Base-by-base conservation (phyloP, 2,888 invertebrate species). In the Pollenia griseotomentosa region DNA sequence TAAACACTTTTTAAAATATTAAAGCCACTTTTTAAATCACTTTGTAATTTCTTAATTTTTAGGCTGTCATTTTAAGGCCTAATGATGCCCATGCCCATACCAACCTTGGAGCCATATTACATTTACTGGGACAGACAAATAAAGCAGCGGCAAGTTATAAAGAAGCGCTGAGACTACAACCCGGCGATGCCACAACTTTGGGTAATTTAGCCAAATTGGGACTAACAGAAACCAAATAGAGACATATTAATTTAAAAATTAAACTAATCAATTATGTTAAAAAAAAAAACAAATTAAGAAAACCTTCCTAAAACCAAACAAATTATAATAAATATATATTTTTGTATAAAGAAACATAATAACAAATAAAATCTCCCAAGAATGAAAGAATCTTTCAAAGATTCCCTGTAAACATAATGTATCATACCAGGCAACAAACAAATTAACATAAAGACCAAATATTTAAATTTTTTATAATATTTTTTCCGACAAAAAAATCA, bases 61-160 rank as follows among this genome's bases (percentile, higher is more conserved):
- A 94, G 94, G 94, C 94, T 68, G 94, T 94, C 8, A 92, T 91
- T 19, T 88, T 95, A 71, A 93, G 94, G 88, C 94, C 94, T 0
- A 94, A 97, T 96, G 97, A 98, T 91, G 97, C 98, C 0, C 96
- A 97, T 89, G 97, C 97, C 83, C 98, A 98, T 94, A 98, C 98
- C 91, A 99, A 99, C 93, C 95, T 98, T 81, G 99, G 99, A 40
- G 99, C 99, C 83, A 99, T 99, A 92, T 94, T 98, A 84, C 99
- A 99, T 94, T 95, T 98, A 89, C 97, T 98, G 93, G 98, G 98
- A 40, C 98, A 98, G 93, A 96, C 97, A 90, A 94, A 95, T 42
- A 97, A 98, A 88, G 99, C 99, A 0, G 97, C 98, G 65, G 95
- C 95, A 16, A 97, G 97, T 85, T 99, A 99, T 93, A 95, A 96